phyloP scores from a whole-genome alignment of 2,797 vertebrate genomes.

The Anguilla pacifica region DNA sequence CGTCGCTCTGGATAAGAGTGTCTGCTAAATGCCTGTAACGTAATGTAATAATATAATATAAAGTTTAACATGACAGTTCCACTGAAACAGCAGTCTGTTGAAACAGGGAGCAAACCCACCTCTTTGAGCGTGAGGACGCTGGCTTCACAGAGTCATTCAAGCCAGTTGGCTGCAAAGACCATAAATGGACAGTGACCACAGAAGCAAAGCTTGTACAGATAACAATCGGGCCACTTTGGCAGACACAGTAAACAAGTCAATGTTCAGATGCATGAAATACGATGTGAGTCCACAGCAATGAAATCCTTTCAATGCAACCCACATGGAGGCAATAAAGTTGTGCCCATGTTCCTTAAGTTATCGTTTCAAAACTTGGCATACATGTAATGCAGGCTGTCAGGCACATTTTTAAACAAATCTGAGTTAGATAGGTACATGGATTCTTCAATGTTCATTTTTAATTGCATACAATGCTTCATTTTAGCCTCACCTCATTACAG shows the following conservation, averaged over 20 bases:
- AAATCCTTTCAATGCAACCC: not conserved
- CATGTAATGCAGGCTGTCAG: not conserved
- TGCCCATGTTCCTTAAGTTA: not conserved
- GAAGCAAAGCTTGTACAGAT: not conserved
- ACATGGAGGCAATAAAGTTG: not conserved
- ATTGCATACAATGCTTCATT: too few relatives aligned
- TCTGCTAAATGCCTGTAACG: not conserved
- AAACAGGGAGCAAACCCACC: constrained; percentile 70
- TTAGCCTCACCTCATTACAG: too few relatives aligned
- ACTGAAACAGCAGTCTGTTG: not conserved
- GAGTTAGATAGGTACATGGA: too few relatives aligned
- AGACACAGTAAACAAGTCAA: not conserved
- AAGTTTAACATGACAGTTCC: not conserved
- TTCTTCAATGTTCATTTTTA: too few relatives aligned
- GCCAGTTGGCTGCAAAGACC: constrained; percentile 12
- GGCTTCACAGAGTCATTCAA: constrained; percentile 67
- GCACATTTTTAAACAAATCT: not conserved
- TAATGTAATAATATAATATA: not conserved
- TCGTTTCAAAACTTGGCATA: not conserved
- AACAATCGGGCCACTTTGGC: not conserved
- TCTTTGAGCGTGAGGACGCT: constrained; percentile 82
- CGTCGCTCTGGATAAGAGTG: too few relatives aligned
- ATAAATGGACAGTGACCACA: not conserved
- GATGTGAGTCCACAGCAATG: not conserved
- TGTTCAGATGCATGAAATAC: not conserved